Percentiles rank a stretch among this genome's conserved stretches.
These are phyloP conservation scores for Menidia menidia DNA, from an alignment of 2,797 vertebrate species.

Conservation along the genomic window DNA sequence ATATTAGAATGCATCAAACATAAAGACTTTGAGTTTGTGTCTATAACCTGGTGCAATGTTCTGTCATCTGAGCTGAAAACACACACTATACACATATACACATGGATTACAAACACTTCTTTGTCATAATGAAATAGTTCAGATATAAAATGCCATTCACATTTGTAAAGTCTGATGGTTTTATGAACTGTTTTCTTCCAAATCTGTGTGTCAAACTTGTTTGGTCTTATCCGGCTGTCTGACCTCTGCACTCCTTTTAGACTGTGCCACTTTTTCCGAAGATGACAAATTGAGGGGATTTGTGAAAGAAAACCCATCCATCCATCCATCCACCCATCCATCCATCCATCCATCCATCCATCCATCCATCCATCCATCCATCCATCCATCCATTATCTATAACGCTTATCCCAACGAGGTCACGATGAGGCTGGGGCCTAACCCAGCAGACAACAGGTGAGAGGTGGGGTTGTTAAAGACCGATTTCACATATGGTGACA, in stretches of 20 bases:
- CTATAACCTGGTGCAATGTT: neutral
- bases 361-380: too few relatives aligned
- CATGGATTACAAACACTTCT: neutral
- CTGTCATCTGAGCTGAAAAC: neutral
- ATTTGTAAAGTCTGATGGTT: neutral
- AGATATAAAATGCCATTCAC: slow-evolving; percentile 2
- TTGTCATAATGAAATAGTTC: neutral
- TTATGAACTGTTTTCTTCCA: neutral
- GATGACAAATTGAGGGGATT: neutral
- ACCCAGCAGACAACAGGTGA: too few relatives aligned
- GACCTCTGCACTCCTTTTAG: too few relatives aligned
- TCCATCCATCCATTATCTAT: too few relatives aligned
- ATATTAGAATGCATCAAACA: slow-evolving; percentile 15
- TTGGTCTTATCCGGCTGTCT: neutral
- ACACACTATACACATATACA: neutral
- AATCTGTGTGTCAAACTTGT: neutral
- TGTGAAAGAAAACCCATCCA: too few relatives aligned
- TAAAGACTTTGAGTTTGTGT: neutral
- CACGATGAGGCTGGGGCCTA: too few relatives aligned
- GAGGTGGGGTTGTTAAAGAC: too few relatives aligned
- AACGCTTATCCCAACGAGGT: too few relatives aligned
- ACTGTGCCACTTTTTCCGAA: neutral
- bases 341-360: too few relatives aligned
- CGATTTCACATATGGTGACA: too few relatives aligned
- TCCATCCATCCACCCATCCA: too few relatives aligned